phyloP scores from a whole-genome alignment of 2,797 vertebrate species.

The Emys orbicularis region DNA sequence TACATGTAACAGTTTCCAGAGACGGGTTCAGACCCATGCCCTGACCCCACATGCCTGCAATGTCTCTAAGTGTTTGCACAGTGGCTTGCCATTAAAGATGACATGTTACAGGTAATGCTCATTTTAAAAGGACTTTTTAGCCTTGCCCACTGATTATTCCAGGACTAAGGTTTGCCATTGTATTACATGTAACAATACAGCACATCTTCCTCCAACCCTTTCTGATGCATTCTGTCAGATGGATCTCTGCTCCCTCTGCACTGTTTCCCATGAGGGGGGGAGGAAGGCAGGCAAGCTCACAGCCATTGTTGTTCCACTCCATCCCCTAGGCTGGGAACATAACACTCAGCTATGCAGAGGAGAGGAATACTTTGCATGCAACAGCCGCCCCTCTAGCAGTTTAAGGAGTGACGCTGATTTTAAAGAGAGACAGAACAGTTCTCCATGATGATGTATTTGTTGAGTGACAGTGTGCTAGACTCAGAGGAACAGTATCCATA shows the following conservation, averaged over 20 bases:
- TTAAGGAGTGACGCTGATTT: fast-evolving
- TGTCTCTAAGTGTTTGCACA: not conserved
- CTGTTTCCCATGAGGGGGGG: not conserved
- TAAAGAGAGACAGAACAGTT: not conserved
- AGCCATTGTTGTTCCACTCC: fast-evolving
- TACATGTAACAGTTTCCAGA: not conserved
- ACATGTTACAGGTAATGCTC: not conserved
- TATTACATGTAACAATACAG: not conserved
- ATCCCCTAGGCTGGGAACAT: not conserved
- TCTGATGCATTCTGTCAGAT: not conserved
- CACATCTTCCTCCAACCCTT: not conserved
- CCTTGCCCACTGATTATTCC: not conserved
- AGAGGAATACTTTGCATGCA: not conserved
- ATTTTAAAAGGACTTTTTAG: not conserved
- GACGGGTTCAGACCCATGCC: not conserved
- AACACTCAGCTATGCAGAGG: not conserved
- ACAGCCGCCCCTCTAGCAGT: not conserved
- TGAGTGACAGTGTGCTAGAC: not conserved
- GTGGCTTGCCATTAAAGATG: not conserved
- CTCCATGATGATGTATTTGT: not conserved
- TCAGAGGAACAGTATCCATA: not conserved
- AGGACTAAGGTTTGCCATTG: not conserved
- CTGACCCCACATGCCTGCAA: not conserved
- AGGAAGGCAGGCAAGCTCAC: not conserved
- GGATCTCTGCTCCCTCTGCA: not conserved